These are phyloP conservation scores for Sylvilagus bachmani DNA, from an alignment of 2,113 vertebrate species.

Conservation along the genomic window DNA sequence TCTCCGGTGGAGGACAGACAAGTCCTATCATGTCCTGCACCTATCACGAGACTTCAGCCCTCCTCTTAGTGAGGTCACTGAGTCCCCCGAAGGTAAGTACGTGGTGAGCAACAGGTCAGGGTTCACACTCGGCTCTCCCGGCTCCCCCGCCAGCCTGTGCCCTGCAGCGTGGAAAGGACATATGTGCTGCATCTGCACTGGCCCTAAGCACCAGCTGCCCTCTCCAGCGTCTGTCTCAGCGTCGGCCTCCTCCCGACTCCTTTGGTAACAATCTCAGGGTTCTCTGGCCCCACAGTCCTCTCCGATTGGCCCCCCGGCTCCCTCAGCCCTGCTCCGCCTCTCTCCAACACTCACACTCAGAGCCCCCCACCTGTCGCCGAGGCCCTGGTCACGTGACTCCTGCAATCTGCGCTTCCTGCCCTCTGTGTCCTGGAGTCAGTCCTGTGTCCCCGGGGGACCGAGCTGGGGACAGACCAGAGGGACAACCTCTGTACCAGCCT, in stretches of 20 bases:
- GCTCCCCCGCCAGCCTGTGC: not conserved
- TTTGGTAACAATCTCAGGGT: not conserved
- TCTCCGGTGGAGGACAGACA: constrained; percentile 18
- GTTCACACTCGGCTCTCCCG: not conserved
- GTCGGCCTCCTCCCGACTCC: not conserved
- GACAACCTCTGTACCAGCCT: not conserved
- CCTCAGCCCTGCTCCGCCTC: not conserved
- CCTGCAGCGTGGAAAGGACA: not conserved
- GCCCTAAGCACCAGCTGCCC: fast-evolving
- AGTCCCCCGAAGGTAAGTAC: not conserved
- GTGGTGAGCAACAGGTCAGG: not conserved
- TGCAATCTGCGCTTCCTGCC: not conserved
- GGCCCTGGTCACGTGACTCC: not conserved
- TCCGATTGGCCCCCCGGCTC: not conserved
- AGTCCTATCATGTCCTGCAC: constrained; percentile 25
- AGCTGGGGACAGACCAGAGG: not conserved
- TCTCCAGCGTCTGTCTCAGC: not conserved
- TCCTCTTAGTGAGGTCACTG: not conserved
- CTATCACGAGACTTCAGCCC: not conserved
- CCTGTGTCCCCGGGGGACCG: not conserved
- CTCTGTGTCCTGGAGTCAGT: not conserved
- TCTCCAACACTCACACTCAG: not conserved
- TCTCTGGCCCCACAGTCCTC: not conserved
- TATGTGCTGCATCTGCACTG: not conserved
- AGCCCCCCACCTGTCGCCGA: not conserved